These are phyloP conservation scores for Lophotriccus pileatus DNA, from an alignment of 2,797 vertebrate genomes.

Conservation along the genomic window DNA sequence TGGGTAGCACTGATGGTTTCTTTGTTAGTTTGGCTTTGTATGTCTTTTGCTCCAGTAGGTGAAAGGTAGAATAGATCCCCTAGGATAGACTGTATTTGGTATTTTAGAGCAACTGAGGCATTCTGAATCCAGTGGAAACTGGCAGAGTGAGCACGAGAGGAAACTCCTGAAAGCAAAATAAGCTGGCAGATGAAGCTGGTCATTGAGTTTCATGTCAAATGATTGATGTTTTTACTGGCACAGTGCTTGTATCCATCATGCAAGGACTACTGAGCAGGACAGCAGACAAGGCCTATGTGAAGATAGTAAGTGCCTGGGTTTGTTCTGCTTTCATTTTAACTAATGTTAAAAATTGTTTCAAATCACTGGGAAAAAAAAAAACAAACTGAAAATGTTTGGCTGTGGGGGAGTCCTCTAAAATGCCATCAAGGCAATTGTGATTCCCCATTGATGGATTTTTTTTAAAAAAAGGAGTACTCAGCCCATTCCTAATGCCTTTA, in stretches of 20 bases:
- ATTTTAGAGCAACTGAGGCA: neutral
- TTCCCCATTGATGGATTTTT: neutral
- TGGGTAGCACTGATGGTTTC: neutral
- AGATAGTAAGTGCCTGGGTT: neutral
- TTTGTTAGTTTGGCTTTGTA: neutral
- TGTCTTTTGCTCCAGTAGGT: neutral
- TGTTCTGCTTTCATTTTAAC: neutral
- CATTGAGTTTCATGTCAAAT: neutral
- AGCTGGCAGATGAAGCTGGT: neutral
- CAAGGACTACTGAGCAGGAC: neutral
- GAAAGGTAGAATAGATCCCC: neutral
- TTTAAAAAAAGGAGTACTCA: neutral
- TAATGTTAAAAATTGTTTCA: neutral
- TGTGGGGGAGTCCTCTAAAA: neutral
- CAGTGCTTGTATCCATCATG: neutral
- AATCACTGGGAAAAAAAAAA: neutral
- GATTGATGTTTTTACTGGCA: slow-evolving; percentile 27
- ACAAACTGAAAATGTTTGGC: neutral
- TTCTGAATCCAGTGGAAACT: slow-evolving; percentile 33
- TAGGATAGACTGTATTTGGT: neutral
- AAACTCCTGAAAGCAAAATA: slow-evolving; percentile 25
- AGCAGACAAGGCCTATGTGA: neutral
- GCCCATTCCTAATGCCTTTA: neutral
- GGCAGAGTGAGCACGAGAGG: neutral
- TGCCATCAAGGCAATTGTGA: neutral